Base-by-base conservation (phyloP, 2,797 vertebrate species). In the Sebastes iracundus region DNA sequence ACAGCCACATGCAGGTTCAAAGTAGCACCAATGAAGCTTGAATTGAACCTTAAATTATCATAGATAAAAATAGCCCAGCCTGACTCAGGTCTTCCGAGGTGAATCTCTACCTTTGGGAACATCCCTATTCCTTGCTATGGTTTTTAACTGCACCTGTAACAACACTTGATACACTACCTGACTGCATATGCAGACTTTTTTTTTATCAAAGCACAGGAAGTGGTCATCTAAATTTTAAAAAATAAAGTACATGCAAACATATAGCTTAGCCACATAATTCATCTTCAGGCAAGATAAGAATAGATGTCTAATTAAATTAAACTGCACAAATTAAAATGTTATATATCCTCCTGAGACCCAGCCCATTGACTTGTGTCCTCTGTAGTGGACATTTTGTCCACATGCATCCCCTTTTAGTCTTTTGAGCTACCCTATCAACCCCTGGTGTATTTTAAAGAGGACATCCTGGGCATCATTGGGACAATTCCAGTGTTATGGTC, bases 11-110 rank as follows among this genome's bases (percentile, higher is more conserved):
- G 52, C 38, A 66, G 13, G 27, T 59, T 70, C 61, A 62, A 55
- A 82, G 56, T 61, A 55, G 27, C 67, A 67, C 33, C 10, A 30
- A 23, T 53, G 65, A 63, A 60, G 30, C 49, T 68, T 7, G 18
- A 28, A 55, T 11, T 33, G 33, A 82, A 76, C 22, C 22, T 75
- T 68, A 14, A 80, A 75, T 78, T 58, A 67, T 73, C 8, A 25
- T 69, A 59, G 52, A 77, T 28, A 79, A 23, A 79, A 82, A 81
- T 53, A 64, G 63, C 71, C 53, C 28, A 8, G 33, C 22, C 70
- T 77, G 56, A 80, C 60, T 76, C 72, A 58, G 72, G 35, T 23
- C 69, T 77, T 75, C 10, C 10, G 14, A 6, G 61, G 20, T 66
- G 52, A 80, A 76, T 22, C 28, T 73, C 28, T 72, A 71, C 18